A percentile compares a stretch with the other conserved stretches of the same genome.
These are phyloP conservation scores for Melanaphis sacchari DNA, from an alignment of 1,140 invertebrate species.

Conservation along the genomic window DNA sequence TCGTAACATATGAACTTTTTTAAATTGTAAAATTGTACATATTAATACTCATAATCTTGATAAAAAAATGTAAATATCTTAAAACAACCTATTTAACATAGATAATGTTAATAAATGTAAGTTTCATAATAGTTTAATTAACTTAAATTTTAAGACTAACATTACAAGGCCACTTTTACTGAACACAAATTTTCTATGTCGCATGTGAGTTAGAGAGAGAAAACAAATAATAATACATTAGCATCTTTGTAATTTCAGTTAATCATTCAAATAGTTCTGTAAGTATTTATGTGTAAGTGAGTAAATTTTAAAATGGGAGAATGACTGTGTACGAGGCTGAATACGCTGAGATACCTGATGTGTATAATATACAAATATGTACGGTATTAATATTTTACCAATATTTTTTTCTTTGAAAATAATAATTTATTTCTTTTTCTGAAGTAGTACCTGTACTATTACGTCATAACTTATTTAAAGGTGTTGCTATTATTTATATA, in stretches of 20 bases:
- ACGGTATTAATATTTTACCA: neutral
- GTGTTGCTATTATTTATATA: neutral
- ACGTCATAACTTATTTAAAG: neutral
- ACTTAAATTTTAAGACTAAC: no score
- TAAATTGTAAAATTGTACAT: no score
- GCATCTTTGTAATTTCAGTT: neutral
- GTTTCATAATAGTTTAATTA: no score
- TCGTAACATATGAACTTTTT: no score
- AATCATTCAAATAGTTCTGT: neutral
- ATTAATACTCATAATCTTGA: no score
- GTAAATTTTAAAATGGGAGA: neutral
- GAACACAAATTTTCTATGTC: no score
- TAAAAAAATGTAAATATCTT: no score
- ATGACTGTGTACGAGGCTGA: neutral
- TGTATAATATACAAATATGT: neutral
- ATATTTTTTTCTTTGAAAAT: neutral
- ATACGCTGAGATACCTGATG: neutral
- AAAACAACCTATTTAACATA: no score
- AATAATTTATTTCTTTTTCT: neutral
- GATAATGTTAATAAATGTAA: no score
- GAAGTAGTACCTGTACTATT: neutral
- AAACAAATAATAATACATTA: no score
- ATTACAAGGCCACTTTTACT: no score
- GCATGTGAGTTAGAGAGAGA: no score
- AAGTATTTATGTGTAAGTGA: neutral